These are phyloP conservation scores for Apomyelois bistriatella DNA, from an alignment of 2,888 invertebrate genomes.

Conservation along the genomic window DNA sequence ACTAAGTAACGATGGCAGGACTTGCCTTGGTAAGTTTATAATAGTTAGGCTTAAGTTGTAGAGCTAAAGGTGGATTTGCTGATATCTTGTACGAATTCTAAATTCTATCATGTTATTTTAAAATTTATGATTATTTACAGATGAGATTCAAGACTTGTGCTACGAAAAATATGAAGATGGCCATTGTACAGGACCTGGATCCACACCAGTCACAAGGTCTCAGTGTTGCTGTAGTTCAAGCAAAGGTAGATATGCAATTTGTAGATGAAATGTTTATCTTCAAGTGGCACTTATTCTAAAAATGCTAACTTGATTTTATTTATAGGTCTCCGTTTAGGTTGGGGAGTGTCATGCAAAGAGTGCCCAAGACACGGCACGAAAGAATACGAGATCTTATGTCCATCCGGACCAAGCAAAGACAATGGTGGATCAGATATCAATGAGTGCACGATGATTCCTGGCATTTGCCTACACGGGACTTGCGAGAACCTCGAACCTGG, in stretches of 20 bases:
- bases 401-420: conserved; percentile 88
- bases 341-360: conserved; percentile 88
- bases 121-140: conserved; percentile 77
- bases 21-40: conserved; percentile 82
- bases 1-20: conserved; percentile 87
- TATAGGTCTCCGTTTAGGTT: conserved; percentile 85
- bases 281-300: not conserved
- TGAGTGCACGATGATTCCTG: conserved; percentile 89
- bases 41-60: not conserved
- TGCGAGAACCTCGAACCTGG: conserved; percentile 92
- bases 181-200: conserved; percentile 87
- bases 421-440: conserved; percentile 91
- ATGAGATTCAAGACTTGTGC: conserved; percentile 90
- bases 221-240: conserved; percentile 89
- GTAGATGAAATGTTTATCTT: too few species aligned
- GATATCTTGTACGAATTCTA: too few species aligned
- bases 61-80: not conserved
- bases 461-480: conserved; percentile 89
- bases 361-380: conserved; percentile 86
- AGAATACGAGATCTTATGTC: conserved; percentile 87
- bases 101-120: too few species aligned
- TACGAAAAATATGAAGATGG: conserved; percentile 89
- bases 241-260: conserved; percentile 46
- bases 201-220: conserved; percentile 89
- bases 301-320: not conserved